A percentile compares a stretch with the other conserved stretches of the same genome.
phyloP scores from a whole-genome alignment of 2,797 vertebrate species.

The Passerculus sandwichensis region DNA sequence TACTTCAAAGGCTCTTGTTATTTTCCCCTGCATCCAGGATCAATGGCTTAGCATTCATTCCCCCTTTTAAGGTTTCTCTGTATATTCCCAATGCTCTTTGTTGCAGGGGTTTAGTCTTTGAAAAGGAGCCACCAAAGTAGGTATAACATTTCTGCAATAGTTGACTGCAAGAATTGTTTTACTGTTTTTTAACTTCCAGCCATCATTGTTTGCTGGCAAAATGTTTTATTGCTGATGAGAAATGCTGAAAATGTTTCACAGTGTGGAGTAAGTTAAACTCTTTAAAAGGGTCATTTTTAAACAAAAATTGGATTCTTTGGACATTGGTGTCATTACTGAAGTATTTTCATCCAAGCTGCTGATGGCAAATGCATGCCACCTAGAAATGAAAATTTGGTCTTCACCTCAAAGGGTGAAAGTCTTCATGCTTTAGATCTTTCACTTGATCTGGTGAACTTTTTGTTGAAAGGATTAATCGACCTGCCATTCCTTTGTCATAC shows the following conservation, averaged over 20 bases:
- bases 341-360: neutral
- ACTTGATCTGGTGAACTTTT: neutral
- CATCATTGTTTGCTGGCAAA: neutral
- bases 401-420: neutral
- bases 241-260: neutral
- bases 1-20: conserved; percentile 9
- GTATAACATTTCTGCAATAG: neutral
- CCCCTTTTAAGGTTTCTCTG: neutral
- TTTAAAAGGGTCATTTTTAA: neutral
- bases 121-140: neutral
- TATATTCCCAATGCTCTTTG: neutral
- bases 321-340: neutral
- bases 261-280: neutral
- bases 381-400: neutral
- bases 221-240: neutral
- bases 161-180: neutral
- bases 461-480: neutral
- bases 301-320: neutral
- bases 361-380: neutral
- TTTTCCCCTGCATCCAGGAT: neutral
- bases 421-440: neutral
- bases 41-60: neutral
- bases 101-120: neutral
- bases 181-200: neutral
- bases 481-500: neutral